Evolutionary conservation across 2,113 vertebrate genomes (phyloP), one percentile per base, ranked within the genome.

Genomic region (Pionites leucogaster): DNA sequence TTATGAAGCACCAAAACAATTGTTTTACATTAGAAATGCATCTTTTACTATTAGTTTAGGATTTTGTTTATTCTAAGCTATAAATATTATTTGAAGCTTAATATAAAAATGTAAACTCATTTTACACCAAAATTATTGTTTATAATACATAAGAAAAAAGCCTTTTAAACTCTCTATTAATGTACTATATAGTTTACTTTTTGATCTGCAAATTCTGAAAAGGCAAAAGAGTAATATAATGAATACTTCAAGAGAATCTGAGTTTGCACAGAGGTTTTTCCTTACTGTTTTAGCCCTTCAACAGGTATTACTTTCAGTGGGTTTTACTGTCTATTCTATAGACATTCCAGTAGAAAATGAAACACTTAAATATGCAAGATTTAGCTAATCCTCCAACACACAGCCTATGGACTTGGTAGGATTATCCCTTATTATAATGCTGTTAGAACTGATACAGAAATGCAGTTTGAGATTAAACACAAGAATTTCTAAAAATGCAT

Each of bases 311-410:
- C 65, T 95, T 96, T 93, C 96, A 96, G 92, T 94, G 94, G 77
- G 92, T 62, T 96, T 96, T 94, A 94, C 94, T 94, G 90, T 95
- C 96, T 97, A 29, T 88, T 97, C 95, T 94, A 92, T 25, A 95
- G 85, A 96, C 89, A 96, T 95, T 94, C 91, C 77, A 70, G 65
- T 63, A 94, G 96, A 96, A 97, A 97, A 97, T 92, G 76, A 92
- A 97, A 95, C 92, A 92, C 96, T 97, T 96, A 97, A 97, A 96
- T 97, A 97, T 97, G 91, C 94, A 95, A 97, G 94, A 87, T 97
- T 96, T 95, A 94, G 92, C 71, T 97, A 97, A 97, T 97, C 96
- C 96, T 92, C 82, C 95, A 95, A 95, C 95, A 96, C 81, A 92
- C 85, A 97, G 94, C 85, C 96, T 96, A 95, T 97, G 92, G 94